phyloP scores from a whole-genome alignment of 2,888 invertebrate species.

The Plemyria rubiginata region DNA sequence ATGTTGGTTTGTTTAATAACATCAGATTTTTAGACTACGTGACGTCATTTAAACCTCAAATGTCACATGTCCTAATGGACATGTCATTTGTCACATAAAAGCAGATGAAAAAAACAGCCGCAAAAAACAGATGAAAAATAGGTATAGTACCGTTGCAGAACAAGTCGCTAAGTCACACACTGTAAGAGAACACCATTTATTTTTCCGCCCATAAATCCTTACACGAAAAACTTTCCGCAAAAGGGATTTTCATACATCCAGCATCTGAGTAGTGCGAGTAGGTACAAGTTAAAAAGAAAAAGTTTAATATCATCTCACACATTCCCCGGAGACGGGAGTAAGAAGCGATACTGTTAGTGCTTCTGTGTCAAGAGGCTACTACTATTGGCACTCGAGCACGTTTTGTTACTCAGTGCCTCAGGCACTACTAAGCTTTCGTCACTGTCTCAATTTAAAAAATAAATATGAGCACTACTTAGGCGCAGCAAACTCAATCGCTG shows the following conservation, averaged over 20 bases:
- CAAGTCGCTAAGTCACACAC: neutral
- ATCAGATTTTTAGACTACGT: no score
- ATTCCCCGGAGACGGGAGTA: conserved; percentile 18
- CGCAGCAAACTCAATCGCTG: no score
- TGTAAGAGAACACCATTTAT: conserved; percentile 5
- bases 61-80: no score
- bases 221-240: conserved; percentile 12
- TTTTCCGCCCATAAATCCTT: conserved; percentile 11
- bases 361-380: conserved; percentile 16
- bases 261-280: conserved; percentile 15
- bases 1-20: no score
- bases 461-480: no score
- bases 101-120: no score
- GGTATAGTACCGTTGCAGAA: neutral
- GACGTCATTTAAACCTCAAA: no score
- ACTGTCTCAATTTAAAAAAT: neutral
- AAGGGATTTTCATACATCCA: conserved; percentile 17
- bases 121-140: neutral
- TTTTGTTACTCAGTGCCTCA: conserved; percentile 27
- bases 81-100: no score
- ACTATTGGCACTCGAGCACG: conserved; percentile 27
- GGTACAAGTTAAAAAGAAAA: conserved; percentile 20
- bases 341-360: neutral
- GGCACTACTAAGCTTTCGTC: conserved; percentile 4
- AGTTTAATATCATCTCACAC: conserved; percentile 30